phyloP scores from a whole-genome alignment of 1,140 invertebrate genomes.

The Hestina assimilis region DNA sequence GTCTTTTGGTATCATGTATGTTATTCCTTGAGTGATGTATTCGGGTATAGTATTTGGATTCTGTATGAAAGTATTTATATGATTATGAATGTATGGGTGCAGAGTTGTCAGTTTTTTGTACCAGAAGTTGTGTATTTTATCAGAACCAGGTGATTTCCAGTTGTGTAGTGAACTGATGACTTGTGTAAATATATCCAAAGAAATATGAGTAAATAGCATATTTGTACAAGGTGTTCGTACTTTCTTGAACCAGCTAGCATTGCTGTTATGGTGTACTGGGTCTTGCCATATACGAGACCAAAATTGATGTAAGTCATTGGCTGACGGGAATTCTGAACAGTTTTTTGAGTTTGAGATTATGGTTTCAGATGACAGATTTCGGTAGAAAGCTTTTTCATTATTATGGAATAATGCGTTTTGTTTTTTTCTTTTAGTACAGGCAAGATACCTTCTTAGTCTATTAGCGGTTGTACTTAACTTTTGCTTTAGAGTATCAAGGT shows the following conservation, averaged over 20 bases:
- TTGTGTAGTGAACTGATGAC: neutral
- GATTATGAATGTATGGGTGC: neutral
- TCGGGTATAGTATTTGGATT: neutral
- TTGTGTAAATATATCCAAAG: neutral
- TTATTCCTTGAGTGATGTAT: constrained; percentile 6
- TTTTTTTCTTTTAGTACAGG: constrained; percentile 6
- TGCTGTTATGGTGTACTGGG: neutral
- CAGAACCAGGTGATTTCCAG: constrained; percentile 4
- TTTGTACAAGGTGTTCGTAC: neutral
- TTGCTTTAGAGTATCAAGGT: constrained; percentile 12
- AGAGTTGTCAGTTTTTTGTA: constrained; percentile 1
- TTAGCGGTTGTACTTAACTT: constrained; percentile 4
- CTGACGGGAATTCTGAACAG: neutral
- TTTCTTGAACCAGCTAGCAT: neutral
- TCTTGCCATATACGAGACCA: constrained; percentile 6
- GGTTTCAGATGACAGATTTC: neutral
- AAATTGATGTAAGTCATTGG: neutral
- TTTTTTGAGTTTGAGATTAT: neutral
- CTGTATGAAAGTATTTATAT: constrained; percentile 1
- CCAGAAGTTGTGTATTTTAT: constrained; percentile 5
- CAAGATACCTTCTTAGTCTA: constrained; percentile 9
- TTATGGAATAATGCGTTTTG: constrained; percentile 3
- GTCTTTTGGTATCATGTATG: constrained; percentile 19
- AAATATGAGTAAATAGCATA: neutral
- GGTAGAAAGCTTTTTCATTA: constrained; percentile 9